Evolutionary conservation across 2,797 vertebrate species (phyloP).

Genomic region (Neomorphus geoffroyi): DNA sequence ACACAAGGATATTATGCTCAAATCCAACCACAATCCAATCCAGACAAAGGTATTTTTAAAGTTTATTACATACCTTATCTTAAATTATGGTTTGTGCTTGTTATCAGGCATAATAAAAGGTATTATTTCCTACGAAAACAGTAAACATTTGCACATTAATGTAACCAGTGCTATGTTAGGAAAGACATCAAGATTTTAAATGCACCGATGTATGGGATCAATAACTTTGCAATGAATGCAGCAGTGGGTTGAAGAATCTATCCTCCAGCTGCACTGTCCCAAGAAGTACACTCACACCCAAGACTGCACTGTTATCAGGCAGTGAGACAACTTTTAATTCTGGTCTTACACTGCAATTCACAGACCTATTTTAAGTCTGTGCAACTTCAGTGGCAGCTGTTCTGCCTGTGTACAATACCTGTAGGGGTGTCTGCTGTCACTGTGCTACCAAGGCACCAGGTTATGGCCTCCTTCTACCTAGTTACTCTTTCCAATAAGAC

Average conservation of each 20-base stretch:
- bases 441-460: background rate
- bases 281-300: background rate
- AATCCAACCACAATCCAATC: background rate
- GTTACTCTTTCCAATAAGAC: background rate
- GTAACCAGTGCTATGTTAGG: background rate
- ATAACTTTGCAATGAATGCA: background rate
- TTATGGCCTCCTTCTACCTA: background rate
- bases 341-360: background rate
- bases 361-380: background rate
- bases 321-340: background rate
- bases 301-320: background rate
- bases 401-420: background rate
- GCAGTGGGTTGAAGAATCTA: background rate
- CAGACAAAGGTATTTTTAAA: background rate
- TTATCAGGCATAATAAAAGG: background rate
- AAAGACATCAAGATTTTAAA: background rate
- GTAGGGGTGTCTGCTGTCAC: background rate
- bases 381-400: background rate
- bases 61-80: background rate
- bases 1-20: background rate
- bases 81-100: slow-evolving; percentile 28
- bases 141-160: background rate
- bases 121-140: background rate
- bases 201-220: background rate
- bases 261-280: background rate